These are phyloP conservation scores for Autographa gamma DNA, from an alignment of 2,888 invertebrate genomes.

Conservation along the genomic window DNA sequence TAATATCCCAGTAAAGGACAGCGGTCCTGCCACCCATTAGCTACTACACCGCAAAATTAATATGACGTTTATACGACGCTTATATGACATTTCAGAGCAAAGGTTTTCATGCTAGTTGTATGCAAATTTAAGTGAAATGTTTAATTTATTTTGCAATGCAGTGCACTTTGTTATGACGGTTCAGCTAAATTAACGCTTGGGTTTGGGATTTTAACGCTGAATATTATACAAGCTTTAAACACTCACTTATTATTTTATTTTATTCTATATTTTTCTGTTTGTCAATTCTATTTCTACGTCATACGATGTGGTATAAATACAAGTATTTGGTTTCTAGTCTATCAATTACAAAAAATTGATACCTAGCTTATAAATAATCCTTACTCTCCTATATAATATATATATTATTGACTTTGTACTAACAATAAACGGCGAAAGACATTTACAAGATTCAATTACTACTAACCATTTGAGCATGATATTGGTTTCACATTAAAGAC, in stretches of 20 bases:
- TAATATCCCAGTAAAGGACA: conserved; percentile 56
- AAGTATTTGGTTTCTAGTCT: too few relatives aligned
- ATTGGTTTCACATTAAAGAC: background rate
- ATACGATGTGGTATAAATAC: too few relatives aligned
- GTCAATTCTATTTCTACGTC: too few relatives aligned
- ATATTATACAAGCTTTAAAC: background rate
- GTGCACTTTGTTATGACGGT: conserved; percentile 7
- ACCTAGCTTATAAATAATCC: too few relatives aligned
- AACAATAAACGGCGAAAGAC: too few relatives aligned
- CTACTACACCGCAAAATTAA: conserved; percentile 37
- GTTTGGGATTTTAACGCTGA: background rate
- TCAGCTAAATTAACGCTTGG: conserved; percentile 1
- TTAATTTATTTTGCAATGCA: conserved; percentile 17
- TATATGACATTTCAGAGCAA: conserved; percentile 14
- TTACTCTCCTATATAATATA: too few relatives aligned
- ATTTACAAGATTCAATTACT: too few relatives aligned
- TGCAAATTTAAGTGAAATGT: conserved; percentile 25
- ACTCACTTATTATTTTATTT: too few relatives aligned
- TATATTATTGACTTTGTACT: too few relatives aligned
- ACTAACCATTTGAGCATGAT: background rate
- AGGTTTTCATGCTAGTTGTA: conserved; percentile 2
- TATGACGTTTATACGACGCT: conserved; percentile 41
- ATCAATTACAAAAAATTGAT: too few relatives aligned
- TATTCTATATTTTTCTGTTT: background rate
- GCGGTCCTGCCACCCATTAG: conserved; percentile 30